Evolutionary conservation across 2,113 vertebrate genomes (phyloP), one percentile per base, ranked within the genome.

Genomic region (Clarias macrocephalus): DNA sequence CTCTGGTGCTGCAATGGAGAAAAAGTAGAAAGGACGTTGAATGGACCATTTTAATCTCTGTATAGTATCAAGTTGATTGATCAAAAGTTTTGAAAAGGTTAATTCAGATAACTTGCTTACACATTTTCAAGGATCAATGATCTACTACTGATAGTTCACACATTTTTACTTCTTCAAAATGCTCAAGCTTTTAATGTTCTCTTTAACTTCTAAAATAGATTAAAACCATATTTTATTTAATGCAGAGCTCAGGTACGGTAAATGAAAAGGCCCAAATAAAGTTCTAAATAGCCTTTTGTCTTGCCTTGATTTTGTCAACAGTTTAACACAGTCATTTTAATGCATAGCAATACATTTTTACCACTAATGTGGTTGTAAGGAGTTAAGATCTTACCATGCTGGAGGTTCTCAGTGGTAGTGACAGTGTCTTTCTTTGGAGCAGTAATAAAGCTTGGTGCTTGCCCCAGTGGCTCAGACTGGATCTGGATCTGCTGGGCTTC

Each of bases 1-100:
- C 60, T 95, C 94, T 18, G 88, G 56, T 19, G 8, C 94, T 94
- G 73, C 1, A 84, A 70, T 37, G 60, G 11, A 37, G 18, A 68
- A 60, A 65, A 70, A n/a, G n/a, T 7, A 12, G 21, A 80, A 33
- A 42, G 65, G 33, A 37, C 3, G 4, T 18, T 54, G 1, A 65
- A 4, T 63, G 3, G 5, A 70, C 25, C 28, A 9, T 5, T 37
- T 18, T 16, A 56, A 28, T n/a, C 23, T 28, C n/a, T 56, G 13
- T 10, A 30, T 79, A 18, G 2, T 13, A 21, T 33, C n/a, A 60
- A 30, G 2, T 10, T 12, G 12, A 30, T 79, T 57, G n/a, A 80
- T 2, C 15, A 13, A 60, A 9, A 25, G 33, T 23, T 60, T 21
- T 19, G 62, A 83, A 30, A 73, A 1, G 37, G 30, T 33, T 59